Evolutionary conservation across 92 coral and sea anemone species (phyloP), one percentile per base, ranked within the genome.

Genomic region (Isaurus tuberculatus): DNA sequence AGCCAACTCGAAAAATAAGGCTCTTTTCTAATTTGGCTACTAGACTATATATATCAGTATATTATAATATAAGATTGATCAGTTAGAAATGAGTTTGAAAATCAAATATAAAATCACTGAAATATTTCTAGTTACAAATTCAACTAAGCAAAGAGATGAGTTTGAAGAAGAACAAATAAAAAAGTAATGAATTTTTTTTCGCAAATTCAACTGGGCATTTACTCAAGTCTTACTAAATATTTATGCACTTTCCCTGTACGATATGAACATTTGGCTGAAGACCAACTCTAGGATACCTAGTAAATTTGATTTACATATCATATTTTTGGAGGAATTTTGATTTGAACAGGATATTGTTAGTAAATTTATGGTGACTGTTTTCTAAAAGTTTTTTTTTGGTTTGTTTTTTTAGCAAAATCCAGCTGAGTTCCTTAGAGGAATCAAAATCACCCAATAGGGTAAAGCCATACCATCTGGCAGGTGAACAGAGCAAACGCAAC

Each of bases 391-490:
- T 22, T 22, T 60, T 22, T 23, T 2, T 60, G 27, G 20, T 22
- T 60, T 60, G 27, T 5, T 58, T 60, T 60, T 60, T 60, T 60
- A 60, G 66, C 66, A 60, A 60, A 60, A 60, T 60, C 66, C 66
- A 60, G 8, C 31, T 60, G 66, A 60, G 22, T 60, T 13, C 66
- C 13, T 5, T 60, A 30, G 66, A 60, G 66, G 66, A 60, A 60
- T 22, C 66, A 60, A 60, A 60, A 0, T 60, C 66, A 60, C 66
- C 66, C 3, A 60, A 20, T 60, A 60, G 66, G 66, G 66, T 60
- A 60, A 60, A 60, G 66, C 32, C 65, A n/a, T 58, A 58, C 26
- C 65, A 58, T 58, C 26, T 58, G 65, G 65, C 66, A 60, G 66
- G 66, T 60, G 66, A 60, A 60, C 66, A 14, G 66, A 60, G 66